A percentile compares a stretch with the other conserved stretches of the same genome.
phyloP scores from a whole-genome alignment of 2,888 invertebrate species.

The Pterostichus madidus region DNA sequence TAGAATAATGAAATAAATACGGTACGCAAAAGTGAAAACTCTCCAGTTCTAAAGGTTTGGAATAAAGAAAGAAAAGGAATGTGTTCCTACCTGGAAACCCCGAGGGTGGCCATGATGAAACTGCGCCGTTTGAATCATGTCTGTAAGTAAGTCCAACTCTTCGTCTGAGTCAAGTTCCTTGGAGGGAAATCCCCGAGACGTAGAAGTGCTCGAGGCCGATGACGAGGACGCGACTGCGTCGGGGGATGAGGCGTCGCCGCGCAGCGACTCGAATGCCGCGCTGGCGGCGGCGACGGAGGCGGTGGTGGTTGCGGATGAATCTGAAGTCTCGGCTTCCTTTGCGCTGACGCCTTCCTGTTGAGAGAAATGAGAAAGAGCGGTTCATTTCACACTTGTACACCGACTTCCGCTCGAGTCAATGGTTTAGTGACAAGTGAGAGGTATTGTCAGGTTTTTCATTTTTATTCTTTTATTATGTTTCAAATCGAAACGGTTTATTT shows the following conservation, averaged over 20 bases:
- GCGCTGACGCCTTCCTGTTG: conserved; percentile 73
- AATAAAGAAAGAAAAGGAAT: background rate
- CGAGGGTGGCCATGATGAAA: conserved; percentile 83
- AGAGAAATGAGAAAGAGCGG: conserved; percentile 24
- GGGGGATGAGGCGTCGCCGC: conserved; percentile 68
- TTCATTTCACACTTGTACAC: background rate
- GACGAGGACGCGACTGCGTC: conserved; percentile 67
- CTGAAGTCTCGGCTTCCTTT: conserved; percentile 71
- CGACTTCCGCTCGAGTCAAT: no score
- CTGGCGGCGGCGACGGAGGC: conserved; percentile 67
- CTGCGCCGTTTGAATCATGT: conserved; percentile 84
- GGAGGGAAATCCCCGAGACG: conserved; percentile 64
- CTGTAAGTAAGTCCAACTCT: conserved; percentile 78
- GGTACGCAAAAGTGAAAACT: background rate
- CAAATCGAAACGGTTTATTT: no score
- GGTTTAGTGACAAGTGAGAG: no score
- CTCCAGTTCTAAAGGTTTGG: background rate
- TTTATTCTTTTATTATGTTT: no score
- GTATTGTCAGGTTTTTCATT: no score
- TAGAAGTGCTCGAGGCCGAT: conserved; percentile 66
- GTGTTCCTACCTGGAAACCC: conserved; percentile 82
- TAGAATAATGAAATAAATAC: no score
- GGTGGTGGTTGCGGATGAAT: conserved; percentile 68
- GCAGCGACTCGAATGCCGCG: conserved; percentile 45
- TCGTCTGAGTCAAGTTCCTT: conserved; percentile 74